A percentile compares a stretch with the other conserved stretches of the same genome.
Evolutionary conservation across 2,113 vertebrate species (phyloP).

Genomic region (Lichenostomus cassidix): DNA sequence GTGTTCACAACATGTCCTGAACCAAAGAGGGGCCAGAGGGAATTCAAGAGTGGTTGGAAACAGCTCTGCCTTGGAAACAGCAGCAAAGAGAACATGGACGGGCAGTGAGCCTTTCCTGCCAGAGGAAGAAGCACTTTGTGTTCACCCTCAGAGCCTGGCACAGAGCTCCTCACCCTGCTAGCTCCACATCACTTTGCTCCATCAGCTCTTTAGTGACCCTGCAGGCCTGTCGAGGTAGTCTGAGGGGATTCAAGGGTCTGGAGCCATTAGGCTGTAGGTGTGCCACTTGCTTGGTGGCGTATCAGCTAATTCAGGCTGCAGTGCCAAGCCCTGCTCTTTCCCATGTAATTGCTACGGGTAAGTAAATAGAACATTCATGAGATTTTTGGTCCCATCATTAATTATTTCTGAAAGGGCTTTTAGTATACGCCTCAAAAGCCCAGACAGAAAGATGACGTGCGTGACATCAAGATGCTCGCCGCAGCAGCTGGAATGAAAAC

Average conservation of each 20-base stretch:
- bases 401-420: slow-evolving; percentile 65
- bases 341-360: slow-evolving; percentile 1
- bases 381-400: slow-evolving; percentile 50
- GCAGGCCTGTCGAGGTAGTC: background rate
- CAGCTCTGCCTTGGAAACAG: background rate
- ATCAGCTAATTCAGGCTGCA: slow-evolving; percentile 9
- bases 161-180: background rate
- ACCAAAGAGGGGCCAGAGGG: background rate
- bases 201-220: background rate
- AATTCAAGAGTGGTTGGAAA: background rate
- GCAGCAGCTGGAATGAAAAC: background rate
- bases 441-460: background rate
- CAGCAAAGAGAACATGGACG: rapidly evolving
- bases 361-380: slow-evolving; percentile 48
- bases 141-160: background rate
- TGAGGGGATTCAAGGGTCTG: background rate
- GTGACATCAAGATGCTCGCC: background rate
- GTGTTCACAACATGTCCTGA: background rate
- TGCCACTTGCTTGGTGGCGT: background rate
- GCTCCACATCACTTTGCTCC: background rate
- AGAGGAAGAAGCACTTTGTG: background rate
- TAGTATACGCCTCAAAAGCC: slow-evolving; percentile 12
- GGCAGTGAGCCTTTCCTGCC: background rate
- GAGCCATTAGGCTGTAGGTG: slow-evolving; percentile 20
- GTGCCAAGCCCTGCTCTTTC: slow-evolving; percentile 15